Percentiles rank a stretch among this genome's conserved stretches.
Conservation (phyloP, 2,113 vertebrate genomes). For the Anhinga anhinga region DNA sequence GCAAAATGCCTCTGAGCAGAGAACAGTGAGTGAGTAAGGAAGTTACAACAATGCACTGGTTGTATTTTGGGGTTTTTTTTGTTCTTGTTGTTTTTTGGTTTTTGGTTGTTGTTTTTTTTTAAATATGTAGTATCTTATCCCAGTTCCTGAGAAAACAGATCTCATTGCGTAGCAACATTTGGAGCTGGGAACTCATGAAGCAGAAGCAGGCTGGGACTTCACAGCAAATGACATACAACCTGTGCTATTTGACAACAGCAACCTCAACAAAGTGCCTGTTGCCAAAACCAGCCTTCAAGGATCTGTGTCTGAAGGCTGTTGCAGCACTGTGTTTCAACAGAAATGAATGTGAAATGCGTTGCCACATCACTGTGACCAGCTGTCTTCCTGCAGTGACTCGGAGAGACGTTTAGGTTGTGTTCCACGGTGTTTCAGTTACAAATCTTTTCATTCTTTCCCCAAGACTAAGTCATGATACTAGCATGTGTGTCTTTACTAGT, state of each 20-base stretch:
- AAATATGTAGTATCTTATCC: neutral
- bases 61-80: neutral
- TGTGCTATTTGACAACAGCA: neutral
- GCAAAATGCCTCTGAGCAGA: neutral
- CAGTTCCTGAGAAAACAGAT: neutral
- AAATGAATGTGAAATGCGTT: neutral
- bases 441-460: neutral
- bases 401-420: neutral
- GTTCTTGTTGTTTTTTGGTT: neutral
- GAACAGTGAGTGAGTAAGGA: neutral
- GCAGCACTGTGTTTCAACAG: neutral
- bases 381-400: neutral
- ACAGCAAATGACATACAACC: neutral
- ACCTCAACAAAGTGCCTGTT: neutral
- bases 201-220: neutral
- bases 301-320: neutral
- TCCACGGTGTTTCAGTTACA: neutral
- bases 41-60: neutral
- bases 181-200: neutral
- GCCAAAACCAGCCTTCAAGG: neutral
- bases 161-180: neutral
- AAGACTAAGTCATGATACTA: neutral
- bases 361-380: neutral
- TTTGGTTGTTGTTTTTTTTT: neutral
- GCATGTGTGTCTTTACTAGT: neutral